Percentiles rank a stretch among this genome's conserved stretches.
These are phyloP conservation scores for Phrynosoma blainvillii DNA, from an alignment of 2,113 vertebrate genomes.

Conservation along the genomic window DNA sequence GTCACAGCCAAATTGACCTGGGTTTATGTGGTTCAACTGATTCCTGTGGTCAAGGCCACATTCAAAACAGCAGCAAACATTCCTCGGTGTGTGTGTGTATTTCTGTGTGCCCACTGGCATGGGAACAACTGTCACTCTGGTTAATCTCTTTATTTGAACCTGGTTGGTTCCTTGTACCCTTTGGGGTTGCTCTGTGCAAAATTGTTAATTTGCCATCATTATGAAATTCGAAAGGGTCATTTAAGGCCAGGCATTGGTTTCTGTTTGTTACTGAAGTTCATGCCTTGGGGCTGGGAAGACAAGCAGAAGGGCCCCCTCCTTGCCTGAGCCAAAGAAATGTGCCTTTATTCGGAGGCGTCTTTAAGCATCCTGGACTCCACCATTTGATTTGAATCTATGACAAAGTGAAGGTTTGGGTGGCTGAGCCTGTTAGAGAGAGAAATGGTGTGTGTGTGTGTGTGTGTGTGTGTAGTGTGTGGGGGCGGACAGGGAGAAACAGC, in stretches of 20 bases:
- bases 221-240: conserved; percentile 3
- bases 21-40: not conserved
- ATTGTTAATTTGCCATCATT: conserved; percentile 3
- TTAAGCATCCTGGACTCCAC: conserved; percentile 3
- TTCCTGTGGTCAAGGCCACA: conserved; percentile 6
- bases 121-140: not conserved
- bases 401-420: conserved; percentile 8
- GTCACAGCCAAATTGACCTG: not conserved
- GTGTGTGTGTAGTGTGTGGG: not conserved
- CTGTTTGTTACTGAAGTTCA: not conserved
- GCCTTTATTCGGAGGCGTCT: not conserved
- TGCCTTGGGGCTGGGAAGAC: not conserved
- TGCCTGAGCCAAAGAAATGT: not conserved
- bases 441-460: not conserved
- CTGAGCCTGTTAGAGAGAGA: not conserved
- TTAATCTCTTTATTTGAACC: not conserved
- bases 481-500: not conserved
- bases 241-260: conserved; percentile 4
- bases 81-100: not conserved
- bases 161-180: not conserved
- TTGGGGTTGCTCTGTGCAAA: not conserved
- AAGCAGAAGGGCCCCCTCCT: not conserved
- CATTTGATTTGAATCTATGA: conserved; percentile 12
- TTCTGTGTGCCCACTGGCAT: not conserved
- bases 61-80: not conserved